A percentile compares a stretch with the other conserved stretches of the same genome.
These are phyloP conservation scores for Meandrina meandrites DNA, from an alignment of 92 coral and sea anemone genomes.

Conservation along the genomic window DNA sequence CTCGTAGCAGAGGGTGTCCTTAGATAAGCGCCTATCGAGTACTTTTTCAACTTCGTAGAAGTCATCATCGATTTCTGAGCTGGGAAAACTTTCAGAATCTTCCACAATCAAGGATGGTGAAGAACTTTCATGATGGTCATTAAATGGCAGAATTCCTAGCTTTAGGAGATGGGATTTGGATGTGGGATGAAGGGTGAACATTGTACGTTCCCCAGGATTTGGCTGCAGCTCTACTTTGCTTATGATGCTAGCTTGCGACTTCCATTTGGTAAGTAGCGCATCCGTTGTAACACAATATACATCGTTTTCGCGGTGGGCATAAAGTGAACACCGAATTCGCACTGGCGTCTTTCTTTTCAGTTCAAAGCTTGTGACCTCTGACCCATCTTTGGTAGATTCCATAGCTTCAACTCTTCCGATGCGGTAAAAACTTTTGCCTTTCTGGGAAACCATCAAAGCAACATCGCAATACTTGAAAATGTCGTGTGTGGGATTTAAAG, in stretches of 20 bases:
- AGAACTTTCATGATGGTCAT: neutral
- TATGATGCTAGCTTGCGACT: conserved; percentile 30
- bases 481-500: conserved; percentile 2
- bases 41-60: conserved; percentile 30
- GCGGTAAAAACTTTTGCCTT: neutral
- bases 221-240: conserved; percentile 23
- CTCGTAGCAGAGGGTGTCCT: conserved; percentile 39
- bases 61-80: conserved; percentile 23
- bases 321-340: conserved; percentile 38
- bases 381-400: conserved; percentile 35
- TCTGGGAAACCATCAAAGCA: neutral
- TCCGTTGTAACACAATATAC: conserved; percentile 29
- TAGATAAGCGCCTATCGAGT: conserved; percentile 25
- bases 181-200: conserved; percentile 27
- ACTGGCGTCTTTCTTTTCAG: neutral
- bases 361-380: conserved; percentile 21
- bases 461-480: conserved; percentile 1
- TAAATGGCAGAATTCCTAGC: conserved; percentile 17
- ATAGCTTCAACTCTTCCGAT: conserved; percentile 29
- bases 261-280: conserved; percentile 48
- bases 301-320: neutral
- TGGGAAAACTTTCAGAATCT: neutral
- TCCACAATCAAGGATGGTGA: conserved; percentile 19
- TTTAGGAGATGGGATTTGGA: conserved; percentile 3
- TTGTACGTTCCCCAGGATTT: conserved; percentile 16